Conservation (phyloP, 1,140 invertebrate genomes). For the Araneus ventricosus region DNA sequence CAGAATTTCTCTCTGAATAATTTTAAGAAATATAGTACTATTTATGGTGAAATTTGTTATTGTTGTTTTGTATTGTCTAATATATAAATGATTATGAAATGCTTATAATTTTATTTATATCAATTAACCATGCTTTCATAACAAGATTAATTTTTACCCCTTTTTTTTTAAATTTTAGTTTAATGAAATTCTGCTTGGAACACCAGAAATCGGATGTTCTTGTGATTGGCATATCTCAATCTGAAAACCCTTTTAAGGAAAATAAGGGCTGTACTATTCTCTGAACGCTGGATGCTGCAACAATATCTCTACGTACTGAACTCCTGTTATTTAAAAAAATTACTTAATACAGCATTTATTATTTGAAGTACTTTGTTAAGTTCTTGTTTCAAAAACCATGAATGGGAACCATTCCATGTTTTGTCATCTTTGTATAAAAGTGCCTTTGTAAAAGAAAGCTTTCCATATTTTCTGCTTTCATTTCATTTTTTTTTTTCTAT, state of each 20-base stretch:
- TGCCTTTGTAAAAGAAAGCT: constrained; percentile 1
- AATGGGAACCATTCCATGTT: neutral
- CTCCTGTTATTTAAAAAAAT: neutral
- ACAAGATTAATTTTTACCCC: neutral
- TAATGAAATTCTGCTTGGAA: constrained; percentile 80
- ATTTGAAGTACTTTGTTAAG: neutral
- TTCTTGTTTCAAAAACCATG: neutral
- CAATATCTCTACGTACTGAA: neutral
- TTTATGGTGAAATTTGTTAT: neutral
- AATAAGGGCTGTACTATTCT: constrained; percentile 78
- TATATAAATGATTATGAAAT: neutral
- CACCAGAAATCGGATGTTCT: constrained; percentile 80
- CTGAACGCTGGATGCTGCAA: neutral
- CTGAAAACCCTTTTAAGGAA: constrained; percentile 82
- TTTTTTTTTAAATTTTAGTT: constrained; percentile 77
- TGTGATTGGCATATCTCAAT: constrained; percentile 80
- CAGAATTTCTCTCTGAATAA: no score
- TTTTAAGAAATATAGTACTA: no score
- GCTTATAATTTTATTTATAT: neutral
- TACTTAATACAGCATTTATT: neutral
- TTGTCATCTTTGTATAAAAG: neutral
- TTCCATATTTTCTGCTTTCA: neutral
- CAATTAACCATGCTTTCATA: no score
- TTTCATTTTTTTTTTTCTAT: neutral
- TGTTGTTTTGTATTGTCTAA: neutral